A percentile compares a stretch with the other conserved stretches of the same genome.
phyloP scores from a whole-genome alignment of 2,797 vertebrate genomes.

The Leucoraja ocellata region DNA sequence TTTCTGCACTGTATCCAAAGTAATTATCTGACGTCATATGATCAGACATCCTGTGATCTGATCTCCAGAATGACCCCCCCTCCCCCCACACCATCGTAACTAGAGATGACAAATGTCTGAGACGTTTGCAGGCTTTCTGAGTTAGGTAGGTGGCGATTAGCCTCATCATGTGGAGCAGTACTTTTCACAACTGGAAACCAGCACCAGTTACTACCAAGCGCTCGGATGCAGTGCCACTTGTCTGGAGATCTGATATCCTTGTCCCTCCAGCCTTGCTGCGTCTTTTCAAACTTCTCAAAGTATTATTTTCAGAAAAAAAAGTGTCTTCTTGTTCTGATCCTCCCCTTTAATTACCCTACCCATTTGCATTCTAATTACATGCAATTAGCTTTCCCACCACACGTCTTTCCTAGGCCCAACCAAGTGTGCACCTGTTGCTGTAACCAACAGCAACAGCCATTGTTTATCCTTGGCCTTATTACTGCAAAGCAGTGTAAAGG shows the following conservation, averaged over 20 bases:
- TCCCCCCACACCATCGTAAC: neutral
- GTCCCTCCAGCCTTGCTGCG: neutral
- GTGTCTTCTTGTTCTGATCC: neutral
- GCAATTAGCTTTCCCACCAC: neutral
- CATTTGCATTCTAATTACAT: neutral
- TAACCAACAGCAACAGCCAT: too few species aligned
- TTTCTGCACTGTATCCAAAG: too few species aligned
- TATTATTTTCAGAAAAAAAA: neutral
- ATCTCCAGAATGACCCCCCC: neutral
- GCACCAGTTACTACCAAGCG: neutral
- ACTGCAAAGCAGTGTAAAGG: too few species aligned
- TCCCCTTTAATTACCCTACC: neutral
- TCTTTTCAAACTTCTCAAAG: neutral
- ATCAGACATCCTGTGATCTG: neutral
- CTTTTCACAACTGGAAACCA: neutral
- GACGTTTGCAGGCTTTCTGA: neutral
- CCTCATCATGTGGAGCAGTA: neutral
- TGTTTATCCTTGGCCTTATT: too few species aligned
- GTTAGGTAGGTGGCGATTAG: neutral
- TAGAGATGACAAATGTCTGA: neutral
- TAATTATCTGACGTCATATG: too few species aligned
- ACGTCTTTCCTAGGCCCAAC: neutral
- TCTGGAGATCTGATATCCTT: neutral
- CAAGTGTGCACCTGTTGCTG: neutral
- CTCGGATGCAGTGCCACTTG: neutral